These are phyloP conservation scores for Troides helena DNA, from an alignment of 2,888 invertebrate species.

Conservation along the genomic window DNA sequence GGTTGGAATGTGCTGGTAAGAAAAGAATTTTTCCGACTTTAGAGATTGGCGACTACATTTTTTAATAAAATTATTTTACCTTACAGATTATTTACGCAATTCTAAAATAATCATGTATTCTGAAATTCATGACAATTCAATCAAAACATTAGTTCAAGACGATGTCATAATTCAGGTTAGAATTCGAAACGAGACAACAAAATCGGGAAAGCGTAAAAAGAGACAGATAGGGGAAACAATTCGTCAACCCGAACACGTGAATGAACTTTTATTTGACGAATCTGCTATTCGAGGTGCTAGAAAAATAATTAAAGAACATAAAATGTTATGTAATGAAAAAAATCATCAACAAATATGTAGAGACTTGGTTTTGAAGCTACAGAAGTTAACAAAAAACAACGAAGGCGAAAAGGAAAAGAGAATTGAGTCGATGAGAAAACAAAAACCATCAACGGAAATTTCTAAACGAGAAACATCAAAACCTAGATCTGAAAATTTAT, in stretches of 20 bases:
- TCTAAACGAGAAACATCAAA: constrained; percentile 48
- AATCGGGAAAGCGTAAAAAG: constrained; percentile 45
- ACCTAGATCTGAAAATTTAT: constrained; percentile 33
- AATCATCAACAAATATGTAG: constrained; percentile 55
- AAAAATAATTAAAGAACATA: constrained; percentile 57
- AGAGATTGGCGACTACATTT: not conserved
- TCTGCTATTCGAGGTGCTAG: constrained; percentile 50
- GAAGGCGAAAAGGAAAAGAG: not conserved
- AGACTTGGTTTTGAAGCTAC: constrained; percentile 55
- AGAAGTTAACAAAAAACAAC: constrained; percentile 40
- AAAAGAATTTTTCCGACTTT: not conserved
- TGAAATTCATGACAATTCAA: constrained; percentile 46
- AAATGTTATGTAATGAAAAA: constrained; percentile 54
- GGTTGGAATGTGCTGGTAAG: constrained; percentile 53
- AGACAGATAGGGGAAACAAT: constrained; percentile 33
- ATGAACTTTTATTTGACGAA: constrained; percentile 43
- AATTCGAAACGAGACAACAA: constrained; percentile 48
- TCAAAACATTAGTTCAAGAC: constrained; percentile 47
- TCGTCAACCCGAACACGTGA: not conserved
- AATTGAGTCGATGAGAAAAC: not conserved
- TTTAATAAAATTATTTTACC: constrained; percentile 29
- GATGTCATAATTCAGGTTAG: constrained; percentile 50
- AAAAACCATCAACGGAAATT: constrained; percentile 38
- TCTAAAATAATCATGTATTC: constrained; percentile 60
- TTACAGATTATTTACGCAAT: constrained; percentile 47